Evolutionary conservation across 1,140 invertebrate genomes (phyloP), one percentile per base, ranked within the genome.

Genomic region (Nylanderia fulva): DNA sequence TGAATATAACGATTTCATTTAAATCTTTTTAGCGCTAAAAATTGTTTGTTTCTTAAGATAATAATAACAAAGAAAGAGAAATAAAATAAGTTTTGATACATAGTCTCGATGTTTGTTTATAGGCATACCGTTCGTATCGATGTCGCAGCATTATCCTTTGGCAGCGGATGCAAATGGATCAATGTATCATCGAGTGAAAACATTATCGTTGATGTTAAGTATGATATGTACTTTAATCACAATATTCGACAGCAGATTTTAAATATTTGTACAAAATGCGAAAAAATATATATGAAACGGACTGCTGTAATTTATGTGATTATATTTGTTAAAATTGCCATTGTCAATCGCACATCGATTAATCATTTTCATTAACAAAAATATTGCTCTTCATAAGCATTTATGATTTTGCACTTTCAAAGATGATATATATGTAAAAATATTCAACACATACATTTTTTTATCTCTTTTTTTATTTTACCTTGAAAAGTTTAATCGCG

Each of bases 81-180:
- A 21, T 9, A 39, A 54, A 72, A 72, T 27, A 71, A 36, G 8
- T 82, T 71, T 72, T 85, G n/a, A 27, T 18, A 61, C 36, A 27
- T 69, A 18, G 0, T 48, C n/a, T n/a, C 5, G 52, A 36, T 56
- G 8, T 27, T 56, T 48, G 39, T 86, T 86, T 76, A 21, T 74
- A 92, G 92, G 76, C 13, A 77, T 91, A 29, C 89, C 92, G 68
- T 68, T 91, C 24, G 85, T 87, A 27, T 91, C 91, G 15, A 88
- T 91, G 63, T 90, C 92, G 6, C 90, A 92, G 39, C 88, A 91
- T 48, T 89, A 90, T 33, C 61, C 85, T 15, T 42, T 72, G 18
- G 83, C 87, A 9, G 24, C 74, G 2, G 86, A 69, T 5, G 39
- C 15, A n/a, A 86, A 60, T 63, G 84, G 71, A 56, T 83, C 71